Conservation (phyloP, 2,888 invertebrate genomes). For the Tenthredo notha region DNA sequence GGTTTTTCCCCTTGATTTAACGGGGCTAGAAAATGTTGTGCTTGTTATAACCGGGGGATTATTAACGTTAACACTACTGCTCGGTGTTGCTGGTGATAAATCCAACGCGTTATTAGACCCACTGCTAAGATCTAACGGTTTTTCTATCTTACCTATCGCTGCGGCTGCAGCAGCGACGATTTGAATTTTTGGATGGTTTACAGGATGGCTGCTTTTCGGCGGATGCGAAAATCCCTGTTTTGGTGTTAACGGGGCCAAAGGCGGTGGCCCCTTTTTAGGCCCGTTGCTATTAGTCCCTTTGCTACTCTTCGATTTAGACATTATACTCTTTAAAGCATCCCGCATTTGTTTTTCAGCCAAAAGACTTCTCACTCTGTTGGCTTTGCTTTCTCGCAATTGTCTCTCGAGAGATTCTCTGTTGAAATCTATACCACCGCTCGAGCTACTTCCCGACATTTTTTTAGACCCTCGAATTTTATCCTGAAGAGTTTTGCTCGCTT, state of each 20-base stretch:
- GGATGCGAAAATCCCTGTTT: slow-evolving; percentile 20
- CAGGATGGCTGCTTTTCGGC: slow-evolving; percentile 42
- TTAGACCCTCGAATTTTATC: slow-evolving; percentile 63
- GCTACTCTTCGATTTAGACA: slow-evolving; percentile 65
- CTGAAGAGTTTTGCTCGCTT: slow-evolving; percentile 61
- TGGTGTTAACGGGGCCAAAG: slow-evolving; percentile 67
- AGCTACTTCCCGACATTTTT: slow-evolving; percentile 56
- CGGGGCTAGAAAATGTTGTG: slow-evolving; percentile 1
- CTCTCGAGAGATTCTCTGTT: slow-evolving; percentile 71
- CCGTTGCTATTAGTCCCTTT: slow-evolving; percentile 56
- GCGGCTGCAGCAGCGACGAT: slow-evolving; percentile 36
- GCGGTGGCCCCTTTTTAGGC: slow-evolving; percentile 71
- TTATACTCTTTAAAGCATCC: slow-evolving; percentile 70
- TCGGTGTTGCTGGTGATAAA: slow-evolving; percentile 64
- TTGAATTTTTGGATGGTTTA: not conserved
- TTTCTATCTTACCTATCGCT: slow-evolving; percentile 65
- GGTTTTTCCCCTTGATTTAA: not conserved
- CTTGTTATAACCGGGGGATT: slow-evolving; percentile 20
- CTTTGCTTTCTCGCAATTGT: slow-evolving; percentile 72
- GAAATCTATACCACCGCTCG: slow-evolving; percentile 60
- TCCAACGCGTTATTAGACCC: slow-evolving; percentile 68
- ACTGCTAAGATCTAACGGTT: slow-evolving; percentile 70
- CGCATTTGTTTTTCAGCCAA: slow-evolving; percentile 74
- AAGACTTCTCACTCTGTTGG: slow-evolving; percentile 71
- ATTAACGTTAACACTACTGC: not conserved